Base-by-base conservation (phyloP, 2,888 invertebrate genomes). In the Cataglyphis altisquamis region DNA sequence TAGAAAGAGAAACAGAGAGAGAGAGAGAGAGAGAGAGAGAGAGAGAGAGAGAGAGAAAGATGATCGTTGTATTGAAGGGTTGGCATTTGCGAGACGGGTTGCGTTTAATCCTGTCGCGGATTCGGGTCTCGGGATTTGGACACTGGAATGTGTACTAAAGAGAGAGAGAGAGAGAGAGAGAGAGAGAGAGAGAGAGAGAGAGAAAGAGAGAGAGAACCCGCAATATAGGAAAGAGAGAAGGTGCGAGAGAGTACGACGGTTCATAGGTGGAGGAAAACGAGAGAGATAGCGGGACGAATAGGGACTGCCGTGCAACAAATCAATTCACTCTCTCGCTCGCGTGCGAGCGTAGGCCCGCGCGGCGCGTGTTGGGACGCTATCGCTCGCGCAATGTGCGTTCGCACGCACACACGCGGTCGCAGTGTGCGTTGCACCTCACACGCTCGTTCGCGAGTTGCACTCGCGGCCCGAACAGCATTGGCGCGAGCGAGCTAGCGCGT, bases 41-140 rank as follows among this genome's bases (percentile, higher is more conserved):
- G 83, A 48, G 85, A 21, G 66, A 29, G 64, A 41, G 45, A n/a
- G 74, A 78, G 64, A 74, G 62, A 70, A 45, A 60, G 18, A 62
- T 45, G 32, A 60, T 45, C 45, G 57, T 45, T 68, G 68, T 83
- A 87, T 88, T 84, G 87, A 88, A 91, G 86, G 83, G 86, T 83
- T 78, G 84, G 85, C 88, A 89, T 89, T 89, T 90, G 86, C 87
- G 85, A 84, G 80, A 87, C 78, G 84, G 83, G 75, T 66, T 80
- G 84, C 83, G 88, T 91, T 91, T 92, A 92, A 93, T 92, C 92
- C 90, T 87, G 84, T 86, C 86, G 90, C 88, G 88, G 87, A 89
- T 91, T 87, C 82, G 85, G 87, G 85, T 90, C 91, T 91, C 87
- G 91, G 92, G 90, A 90, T 92, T 91, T 89, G 85, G 86, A 57